Evolutionary conservation across 2,888 invertebrate species (phyloP).

Genomic region (Tridacna crocea): DNA sequence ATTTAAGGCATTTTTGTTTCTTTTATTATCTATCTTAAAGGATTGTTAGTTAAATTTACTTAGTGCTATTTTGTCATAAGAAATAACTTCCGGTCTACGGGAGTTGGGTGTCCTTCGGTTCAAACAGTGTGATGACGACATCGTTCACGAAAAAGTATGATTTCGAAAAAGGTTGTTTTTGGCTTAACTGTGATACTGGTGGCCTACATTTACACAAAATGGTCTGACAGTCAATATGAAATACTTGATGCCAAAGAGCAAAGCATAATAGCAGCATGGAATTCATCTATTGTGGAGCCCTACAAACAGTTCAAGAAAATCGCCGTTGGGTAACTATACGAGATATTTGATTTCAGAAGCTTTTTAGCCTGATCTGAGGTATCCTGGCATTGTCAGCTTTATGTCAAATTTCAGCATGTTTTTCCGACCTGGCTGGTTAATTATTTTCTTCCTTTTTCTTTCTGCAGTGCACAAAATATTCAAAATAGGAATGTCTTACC

Average conservation of each 20-base stretch:
- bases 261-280: slow-evolving; percentile 66
- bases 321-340: slow-evolving; percentile 71
- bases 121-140: slow-evolving; percentile 12
- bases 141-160: slow-evolving; percentile 32
- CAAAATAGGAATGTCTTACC: too few relatives aligned
- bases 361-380: slow-evolving; percentile 2
- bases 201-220: slow-evolving; percentile 54
- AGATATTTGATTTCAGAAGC: background rate
- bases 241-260: slow-evolving; percentile 55
- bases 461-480: too few relatives aligned
- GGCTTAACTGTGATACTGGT: slow-evolving; percentile 49
- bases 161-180: slow-evolving; percentile 55
- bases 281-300: slow-evolving; percentile 61
- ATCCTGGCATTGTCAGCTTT: background rate
- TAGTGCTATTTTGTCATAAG: background rate
- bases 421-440: background rate
- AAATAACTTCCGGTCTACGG: background rate
- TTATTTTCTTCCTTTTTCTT: too few relatives aligned
- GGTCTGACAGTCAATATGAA: slow-evolving; percentile 17
- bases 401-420: background rate
- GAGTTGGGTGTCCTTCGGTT: slow-evolving; percentile 4
- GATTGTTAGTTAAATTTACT: too few relatives aligned
- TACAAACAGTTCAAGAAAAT: slow-evolving; percentile 59
- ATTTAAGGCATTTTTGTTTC: too few relatives aligned
- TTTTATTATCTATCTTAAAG: too few relatives aligned